Percentiles rank a stretch among this genome's conserved stretches.
phyloP scores from a whole-genome alignment of 1,140 invertebrate genomes.

The Delia radicum region DNA sequence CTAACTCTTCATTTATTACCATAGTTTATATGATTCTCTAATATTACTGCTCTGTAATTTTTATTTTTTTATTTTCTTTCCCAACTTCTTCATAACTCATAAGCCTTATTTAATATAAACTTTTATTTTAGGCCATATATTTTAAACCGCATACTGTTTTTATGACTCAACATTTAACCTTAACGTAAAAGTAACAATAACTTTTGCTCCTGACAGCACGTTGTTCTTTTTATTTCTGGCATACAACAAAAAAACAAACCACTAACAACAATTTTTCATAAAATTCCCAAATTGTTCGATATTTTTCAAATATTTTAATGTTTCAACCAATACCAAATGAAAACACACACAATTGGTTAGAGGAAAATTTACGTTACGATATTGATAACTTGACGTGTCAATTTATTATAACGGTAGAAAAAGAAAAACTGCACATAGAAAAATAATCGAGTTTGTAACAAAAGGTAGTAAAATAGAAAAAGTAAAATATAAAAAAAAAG shows the following conservation, averaged over 20 bases:
- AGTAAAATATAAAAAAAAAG: not conserved
- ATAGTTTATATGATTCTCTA: too few species aligned
- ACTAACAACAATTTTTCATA: not conserved
- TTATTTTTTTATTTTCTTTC: too few species aligned
- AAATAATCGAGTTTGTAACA: not conserved
- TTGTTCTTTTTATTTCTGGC: not conserved
- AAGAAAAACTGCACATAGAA: not conserved
- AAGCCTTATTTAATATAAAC: not conserved
- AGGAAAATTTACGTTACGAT: too few species aligned
- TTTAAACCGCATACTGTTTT: not conserved
- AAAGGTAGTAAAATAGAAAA: not conserved
- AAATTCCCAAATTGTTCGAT: not conserved
- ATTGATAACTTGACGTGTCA: not conserved
- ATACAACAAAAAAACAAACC: not conserved
- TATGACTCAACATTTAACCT: not conserved
- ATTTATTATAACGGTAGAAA: not conserved
- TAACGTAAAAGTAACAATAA: not conserved
- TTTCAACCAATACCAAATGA: not conserved
- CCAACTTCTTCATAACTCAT: not conserved
- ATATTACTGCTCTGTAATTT: too few species aligned
- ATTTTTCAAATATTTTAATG: not conserved
- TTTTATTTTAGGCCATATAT: not conserved
- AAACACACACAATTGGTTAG: not conserved
- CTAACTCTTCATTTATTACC: too few species aligned
- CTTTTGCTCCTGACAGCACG: not conserved